Percentiles rank a stretch among this genome's conserved stretches.
These are phyloP conservation scores for Acleris sparsana DNA, from an alignment of 2,888 invertebrate genomes.

Conservation along the genomic window DNA sequence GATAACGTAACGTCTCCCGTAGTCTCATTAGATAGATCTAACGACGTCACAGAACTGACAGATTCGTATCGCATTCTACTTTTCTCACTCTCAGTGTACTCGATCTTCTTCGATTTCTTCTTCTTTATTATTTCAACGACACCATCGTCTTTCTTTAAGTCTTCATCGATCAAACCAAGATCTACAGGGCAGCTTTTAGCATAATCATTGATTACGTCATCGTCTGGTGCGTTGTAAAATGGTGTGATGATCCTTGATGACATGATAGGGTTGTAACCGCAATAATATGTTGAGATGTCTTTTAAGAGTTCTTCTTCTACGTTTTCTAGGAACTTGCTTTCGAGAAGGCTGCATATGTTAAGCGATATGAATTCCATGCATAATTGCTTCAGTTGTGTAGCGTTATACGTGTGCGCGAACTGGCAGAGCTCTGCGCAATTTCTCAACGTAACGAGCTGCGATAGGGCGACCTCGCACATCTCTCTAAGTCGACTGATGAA, in stretches of 20 bases:
- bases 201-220: slow-evolving; percentile 79
- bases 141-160: slow-evolving; percentile 75
- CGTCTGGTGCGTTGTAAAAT: slow-evolving; percentile 84
- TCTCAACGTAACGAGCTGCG: slow-evolving; percentile 86
- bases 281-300: slow-evolving; percentile 87
- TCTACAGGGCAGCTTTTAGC: slow-evolving; percentile 70
- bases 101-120: slow-evolving; percentile 74
- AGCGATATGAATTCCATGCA: slow-evolving; percentile 91
- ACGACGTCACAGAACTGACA: slow-evolving; percentile 69
- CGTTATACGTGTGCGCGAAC: slow-evolving; percentile 90
- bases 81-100: slow-evolving; percentile 74
- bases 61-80: slow-evolving; percentile 71
- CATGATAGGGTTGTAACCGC: slow-evolving; percentile 84
- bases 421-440: slow-evolving; percentile 91
- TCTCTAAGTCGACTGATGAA: slow-evolving; percentile 88
- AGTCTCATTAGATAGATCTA: slow-evolving; percentile 68
- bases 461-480: slow-evolving; percentile 87
- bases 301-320: slow-evolving; percentile 85
- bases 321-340: slow-evolving; percentile 86
- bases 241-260: slow-evolving; percentile 87
- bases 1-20: slow-evolving; percentile 73
- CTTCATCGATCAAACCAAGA: slow-evolving; percentile 76
- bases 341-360: slow-evolving; percentile 89
- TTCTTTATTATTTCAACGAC: slow-evolving; percentile 60
- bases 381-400: slow-evolving; percentile 86